Conservation (phyloP, 2,113 vertebrate genomes). For the Pithys albifrons region DNA sequence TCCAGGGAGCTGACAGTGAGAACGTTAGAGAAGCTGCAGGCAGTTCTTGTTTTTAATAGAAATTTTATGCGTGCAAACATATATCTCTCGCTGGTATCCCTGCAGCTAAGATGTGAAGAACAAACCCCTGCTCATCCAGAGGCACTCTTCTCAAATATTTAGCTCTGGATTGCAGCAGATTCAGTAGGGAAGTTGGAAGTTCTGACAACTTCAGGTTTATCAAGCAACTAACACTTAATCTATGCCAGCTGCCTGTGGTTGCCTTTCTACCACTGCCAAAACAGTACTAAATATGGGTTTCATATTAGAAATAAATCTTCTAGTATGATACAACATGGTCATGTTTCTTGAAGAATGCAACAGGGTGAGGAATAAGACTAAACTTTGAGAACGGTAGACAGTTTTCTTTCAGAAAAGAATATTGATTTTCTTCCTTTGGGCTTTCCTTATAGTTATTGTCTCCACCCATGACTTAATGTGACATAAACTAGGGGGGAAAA, state of each 20-base stretch:
- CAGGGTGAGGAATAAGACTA: background rate
- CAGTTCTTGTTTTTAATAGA: background rate
- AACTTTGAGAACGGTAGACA: background rate
- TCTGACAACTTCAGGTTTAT: slow-evolving; percentile 35
- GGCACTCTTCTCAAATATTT: background rate
- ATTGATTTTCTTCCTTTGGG: background rate
- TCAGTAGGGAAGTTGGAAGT: background rate
- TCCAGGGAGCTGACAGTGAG: background rate
- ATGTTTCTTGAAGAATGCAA: background rate
- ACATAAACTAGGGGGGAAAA: background rate
- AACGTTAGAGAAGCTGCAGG: background rate
- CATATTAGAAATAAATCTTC: slow-evolving; percentile 36
- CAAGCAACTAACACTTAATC: slow-evolving; percentile 27
- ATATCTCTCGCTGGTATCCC: background rate
- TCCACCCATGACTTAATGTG: background rate
- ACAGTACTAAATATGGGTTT: slow-evolving; percentile 6
- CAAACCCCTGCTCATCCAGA: background rate
- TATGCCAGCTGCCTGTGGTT: slow-evolving; percentile 45
- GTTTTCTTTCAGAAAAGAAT: background rate
- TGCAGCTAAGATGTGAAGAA: background rate
- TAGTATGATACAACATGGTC: background rate
- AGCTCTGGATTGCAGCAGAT: background rate
- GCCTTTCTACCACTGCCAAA: slow-evolving; percentile 11
- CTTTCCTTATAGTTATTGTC: background rate
- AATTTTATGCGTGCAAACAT: background rate